A percentile compares a stretch with the other conserved stretches of the same genome.
These are phyloP conservation scores for Choreutis nemorana DNA, from an alignment of 2,888 invertebrate species.

Conservation along the genomic window DNA sequence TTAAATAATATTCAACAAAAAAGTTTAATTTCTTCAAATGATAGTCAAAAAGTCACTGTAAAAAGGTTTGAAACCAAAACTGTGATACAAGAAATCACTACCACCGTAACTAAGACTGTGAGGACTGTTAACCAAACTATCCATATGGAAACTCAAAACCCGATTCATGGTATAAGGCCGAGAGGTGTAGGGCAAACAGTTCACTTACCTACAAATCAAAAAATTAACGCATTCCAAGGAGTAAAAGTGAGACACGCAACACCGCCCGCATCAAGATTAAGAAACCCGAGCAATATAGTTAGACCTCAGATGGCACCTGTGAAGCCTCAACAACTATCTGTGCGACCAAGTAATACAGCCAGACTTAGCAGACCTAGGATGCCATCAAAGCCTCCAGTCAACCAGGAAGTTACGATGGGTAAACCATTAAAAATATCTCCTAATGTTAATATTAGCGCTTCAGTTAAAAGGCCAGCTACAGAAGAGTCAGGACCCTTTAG, in stretches of 20 bases:
- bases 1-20: no score
- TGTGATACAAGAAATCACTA: slow-evolving; percentile 54
- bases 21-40: no score
- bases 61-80: slow-evolving; percentile 53
- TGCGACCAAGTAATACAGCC: slow-evolving; percentile 23
- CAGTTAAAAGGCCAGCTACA: slow-evolving; percentile 28
- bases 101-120: slow-evolving; percentile 57
- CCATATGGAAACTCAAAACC: no score
- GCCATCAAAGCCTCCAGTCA: slow-evolving; percentile 17
- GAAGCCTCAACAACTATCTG: slow-evolving; percentile 20
- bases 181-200: slow-evolving; percentile 16
- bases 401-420: slow-evolving; percentile 19
- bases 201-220: slow-evolving; percentile 15
- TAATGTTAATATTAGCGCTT: slow-evolving; percentile 20
- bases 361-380: slow-evolving; percentile 17
- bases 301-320: slow-evolving; percentile 27
- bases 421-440: slow-evolving; percentile 39
- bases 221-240: slow-evolving; percentile 27
- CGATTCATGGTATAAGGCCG: slow-evolving; percentile 16
- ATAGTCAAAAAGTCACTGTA: slow-evolving; percentile 43
- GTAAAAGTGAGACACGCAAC: slow-evolving; percentile 26
- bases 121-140: slow-evolving; percentile 48
- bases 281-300: slow-evolving; percentile 6
- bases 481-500: slow-evolving; percentile 34
- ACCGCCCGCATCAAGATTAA: slow-evolving; percentile 11